phyloP scores from a whole-genome alignment of 2,797 vertebrate genomes.

The Pteropus rufus region DNA sequence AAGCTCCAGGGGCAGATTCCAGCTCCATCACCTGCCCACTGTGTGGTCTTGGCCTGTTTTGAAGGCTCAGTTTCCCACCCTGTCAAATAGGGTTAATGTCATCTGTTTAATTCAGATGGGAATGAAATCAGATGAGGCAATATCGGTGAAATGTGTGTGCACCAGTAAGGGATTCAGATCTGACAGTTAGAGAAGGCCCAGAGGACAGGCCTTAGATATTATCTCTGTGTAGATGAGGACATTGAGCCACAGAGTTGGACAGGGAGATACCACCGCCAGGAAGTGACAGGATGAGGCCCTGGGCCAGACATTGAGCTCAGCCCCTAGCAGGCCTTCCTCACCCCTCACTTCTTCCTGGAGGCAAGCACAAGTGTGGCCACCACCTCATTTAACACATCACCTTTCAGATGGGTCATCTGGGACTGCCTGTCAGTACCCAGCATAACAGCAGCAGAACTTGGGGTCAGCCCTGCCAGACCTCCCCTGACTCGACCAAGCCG shows the following conservation, averaged over 20 bases:
- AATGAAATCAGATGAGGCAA: not conserved
- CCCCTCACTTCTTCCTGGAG: not conserved
- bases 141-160: not conserved
- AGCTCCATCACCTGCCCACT: not conserved
- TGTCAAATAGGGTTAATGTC: not conserved
- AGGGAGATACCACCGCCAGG: not conserved
- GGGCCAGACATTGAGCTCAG: not conserved
- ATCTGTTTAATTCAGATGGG: not conserved
- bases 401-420: not conserved
- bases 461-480: not conserved
- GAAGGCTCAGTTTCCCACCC: not conserved
- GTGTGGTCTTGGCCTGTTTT: not conserved
- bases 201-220: not conserved
- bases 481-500: not conserved
- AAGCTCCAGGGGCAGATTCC: not conserved
- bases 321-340: not conserved
- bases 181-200: too few species aligned
- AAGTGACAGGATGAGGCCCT: not conserved
- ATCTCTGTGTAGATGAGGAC: not conserved
- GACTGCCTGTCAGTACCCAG: too few species aligned
- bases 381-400: not conserved
- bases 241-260: not conserved
- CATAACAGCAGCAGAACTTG: not conserved
- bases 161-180: not conserved
- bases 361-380: accelerated